Conservation (phyloP, 2,797 vertebrate genomes). For the Phataginus tetradactyla region DNA sequence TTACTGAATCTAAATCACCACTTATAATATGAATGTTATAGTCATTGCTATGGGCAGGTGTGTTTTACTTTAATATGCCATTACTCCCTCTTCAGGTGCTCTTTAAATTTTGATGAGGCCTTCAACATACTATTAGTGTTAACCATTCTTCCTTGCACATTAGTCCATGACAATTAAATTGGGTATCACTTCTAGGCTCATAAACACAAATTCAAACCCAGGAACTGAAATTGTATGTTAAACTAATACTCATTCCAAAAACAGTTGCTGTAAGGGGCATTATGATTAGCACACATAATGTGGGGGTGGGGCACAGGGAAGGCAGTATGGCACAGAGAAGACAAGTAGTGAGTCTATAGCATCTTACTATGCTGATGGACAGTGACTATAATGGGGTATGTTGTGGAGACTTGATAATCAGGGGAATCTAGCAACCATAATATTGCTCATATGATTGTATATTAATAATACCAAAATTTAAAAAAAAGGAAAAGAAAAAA, state of each 20-base stretch:
- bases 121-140: background rate
- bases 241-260: background rate
- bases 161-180: background rate
- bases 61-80: background rate
- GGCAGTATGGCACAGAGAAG: too few species aligned
- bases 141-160: background rate
- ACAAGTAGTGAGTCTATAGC: too few species aligned
- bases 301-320: too few species aligned
- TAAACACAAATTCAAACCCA: background rate
- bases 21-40: background rate
- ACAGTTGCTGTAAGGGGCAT: too few species aligned
- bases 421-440: too few species aligned
- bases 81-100: background rate
- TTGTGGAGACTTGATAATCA: too few species aligned
- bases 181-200: background rate
- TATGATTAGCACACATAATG: too few species aligned
- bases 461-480: too few species aligned
- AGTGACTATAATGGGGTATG: too few species aligned
- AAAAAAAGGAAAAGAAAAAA: too few species aligned
- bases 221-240: background rate
- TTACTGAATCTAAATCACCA: background rate
- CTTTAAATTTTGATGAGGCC: background rate
- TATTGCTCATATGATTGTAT: too few species aligned
- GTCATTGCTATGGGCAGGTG: background rate
- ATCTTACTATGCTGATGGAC: too few species aligned